Evolutionary conservation across 2,113 vertebrate genomes (phyloP), one percentile per base, ranked within the genome.

Genomic region (Oryzias woworae): DNA sequence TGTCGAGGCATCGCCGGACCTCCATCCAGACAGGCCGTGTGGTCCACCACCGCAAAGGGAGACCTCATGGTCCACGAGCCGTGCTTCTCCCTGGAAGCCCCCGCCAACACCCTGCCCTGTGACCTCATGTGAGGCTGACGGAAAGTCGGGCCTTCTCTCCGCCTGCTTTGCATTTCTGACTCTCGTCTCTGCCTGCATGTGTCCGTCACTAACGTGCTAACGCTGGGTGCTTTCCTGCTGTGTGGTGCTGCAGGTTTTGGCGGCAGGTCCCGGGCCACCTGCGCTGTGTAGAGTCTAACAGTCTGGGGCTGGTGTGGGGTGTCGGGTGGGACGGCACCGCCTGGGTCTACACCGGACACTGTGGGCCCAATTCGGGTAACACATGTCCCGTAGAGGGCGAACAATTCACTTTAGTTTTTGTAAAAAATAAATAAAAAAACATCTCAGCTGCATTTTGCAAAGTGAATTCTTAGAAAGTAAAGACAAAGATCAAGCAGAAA

Each of bases 51-150:
- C 51, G 94, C 94, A 69, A 97, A 95, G 87, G 97, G 97, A 53
- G 97, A 99, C 85, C 59, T 98, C 89, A 95, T 99, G 67, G 94
- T 97, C 63, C 96, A 97, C 0, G 97, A 99, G 81, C 96, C 96
- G 14, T 89, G 86, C 31, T 85, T 91, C 7, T 89, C 91, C 53
- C 87, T 98, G 85, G 97, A 99, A 85, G 86, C 89, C 0, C 20
- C 87, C 0, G 66, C 88, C 1, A 88, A 92, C 67, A 69, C 85
- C n/a, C 73, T 89, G 80, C 83, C 94, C 0, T 97, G 94, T 31
- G 96, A 98, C 80, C 93, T 94, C 82, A 96, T 98, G 97, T 99
- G 91, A 95, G 96, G 83, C 7, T 13, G 16, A 53, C 4, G 6
- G 12, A 20, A 16, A 56, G 44, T 17, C 36, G 5, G 23, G 28